Evolutionary conservation across 2,797 vertebrate species (phyloP).

Genomic region (Centropyge bicolor): DNA sequence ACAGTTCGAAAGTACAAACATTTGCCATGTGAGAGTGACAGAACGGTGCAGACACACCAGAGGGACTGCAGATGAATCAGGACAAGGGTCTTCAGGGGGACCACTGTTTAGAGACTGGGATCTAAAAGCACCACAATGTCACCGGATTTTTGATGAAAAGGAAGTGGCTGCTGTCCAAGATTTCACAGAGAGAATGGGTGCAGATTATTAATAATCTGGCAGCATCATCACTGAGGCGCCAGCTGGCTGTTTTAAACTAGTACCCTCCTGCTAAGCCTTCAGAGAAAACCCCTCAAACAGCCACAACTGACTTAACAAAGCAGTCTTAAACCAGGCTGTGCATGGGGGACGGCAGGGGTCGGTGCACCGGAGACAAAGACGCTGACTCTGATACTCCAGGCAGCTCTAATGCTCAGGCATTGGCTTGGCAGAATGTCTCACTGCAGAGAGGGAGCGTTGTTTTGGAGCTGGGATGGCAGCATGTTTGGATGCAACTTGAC

Average conservation of each 20-base stretch:
- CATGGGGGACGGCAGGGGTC: constrained; percentile 45
- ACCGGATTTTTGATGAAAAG: constrained; percentile 28
- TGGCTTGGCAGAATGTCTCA: constrained; percentile 16
- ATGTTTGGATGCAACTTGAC: constrained; percentile 5
- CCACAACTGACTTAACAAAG: constrained; percentile 30
- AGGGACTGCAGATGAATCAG: background rate
- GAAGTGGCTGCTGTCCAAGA: constrained; percentile 36
- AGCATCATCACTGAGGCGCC: constrained; percentile 34
- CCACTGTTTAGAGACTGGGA: background rate
- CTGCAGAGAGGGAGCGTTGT: background rate
- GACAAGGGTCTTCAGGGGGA: background rate
- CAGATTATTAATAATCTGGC: constrained; percentile 60
- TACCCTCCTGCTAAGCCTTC: constrained; percentile 44
- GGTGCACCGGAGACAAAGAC: constrained; percentile 36
- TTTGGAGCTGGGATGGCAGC: background rate
- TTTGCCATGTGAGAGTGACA: background rate
- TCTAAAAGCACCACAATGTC: constrained; percentile 6
- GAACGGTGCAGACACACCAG: background rate
- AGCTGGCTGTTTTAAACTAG: constrained; percentile 61
- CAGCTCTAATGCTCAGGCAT: constrained; percentile 3
- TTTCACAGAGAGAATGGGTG: constrained; percentile 32
- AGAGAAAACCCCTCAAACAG: constrained; percentile 51
- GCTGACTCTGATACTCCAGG: constrained; percentile 22
- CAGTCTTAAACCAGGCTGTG: constrained; percentile 46
- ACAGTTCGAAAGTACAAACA: background rate